These are phyloP conservation scores for Amphiura filiformis DNA, from an alignment of 35 echinoderm and acorn worm species.

Conservation along the genomic window DNA sequence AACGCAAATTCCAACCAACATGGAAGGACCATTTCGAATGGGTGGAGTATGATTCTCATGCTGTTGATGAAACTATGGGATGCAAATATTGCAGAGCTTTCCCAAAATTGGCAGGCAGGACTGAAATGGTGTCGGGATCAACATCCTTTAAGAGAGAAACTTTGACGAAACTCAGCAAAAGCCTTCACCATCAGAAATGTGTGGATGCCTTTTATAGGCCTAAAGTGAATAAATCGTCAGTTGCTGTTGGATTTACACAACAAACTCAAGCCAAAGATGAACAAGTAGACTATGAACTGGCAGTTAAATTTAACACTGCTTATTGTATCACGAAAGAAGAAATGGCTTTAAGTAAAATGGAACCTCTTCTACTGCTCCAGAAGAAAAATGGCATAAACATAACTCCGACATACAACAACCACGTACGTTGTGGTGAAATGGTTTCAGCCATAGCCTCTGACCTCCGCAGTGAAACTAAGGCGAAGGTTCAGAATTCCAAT, in stretches of 20 bases:
- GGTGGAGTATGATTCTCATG: not conserved
- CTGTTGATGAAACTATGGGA: not conserved
- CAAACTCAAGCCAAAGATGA: not conserved
- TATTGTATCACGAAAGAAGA: too few species aligned
- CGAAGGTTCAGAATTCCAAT: too few species aligned
- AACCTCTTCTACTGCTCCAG: too few species aligned
- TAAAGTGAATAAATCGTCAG: not conserved
- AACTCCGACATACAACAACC: too few species aligned
- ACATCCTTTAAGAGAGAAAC: not conserved
- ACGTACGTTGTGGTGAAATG: too few species aligned
- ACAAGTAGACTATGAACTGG: not conserved
- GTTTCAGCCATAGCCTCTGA: too few species aligned
- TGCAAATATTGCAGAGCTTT: not conserved
- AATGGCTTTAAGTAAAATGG: too few species aligned
- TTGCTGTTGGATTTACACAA: not conserved
- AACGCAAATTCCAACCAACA: not conserved
- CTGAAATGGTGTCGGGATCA: not conserved
- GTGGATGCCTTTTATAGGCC: not conserved
- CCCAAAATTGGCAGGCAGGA: not conserved
- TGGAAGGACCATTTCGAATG: not conserved
- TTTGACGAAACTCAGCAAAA: not conserved
- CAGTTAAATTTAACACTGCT: not conserved
- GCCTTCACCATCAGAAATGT: not conserved
- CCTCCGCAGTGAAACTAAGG: too few species aligned
- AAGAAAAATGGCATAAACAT: too few species aligned